Conservation (phyloP, 1,140 invertebrate species). For the Lasaia peninsularis region DNA sequence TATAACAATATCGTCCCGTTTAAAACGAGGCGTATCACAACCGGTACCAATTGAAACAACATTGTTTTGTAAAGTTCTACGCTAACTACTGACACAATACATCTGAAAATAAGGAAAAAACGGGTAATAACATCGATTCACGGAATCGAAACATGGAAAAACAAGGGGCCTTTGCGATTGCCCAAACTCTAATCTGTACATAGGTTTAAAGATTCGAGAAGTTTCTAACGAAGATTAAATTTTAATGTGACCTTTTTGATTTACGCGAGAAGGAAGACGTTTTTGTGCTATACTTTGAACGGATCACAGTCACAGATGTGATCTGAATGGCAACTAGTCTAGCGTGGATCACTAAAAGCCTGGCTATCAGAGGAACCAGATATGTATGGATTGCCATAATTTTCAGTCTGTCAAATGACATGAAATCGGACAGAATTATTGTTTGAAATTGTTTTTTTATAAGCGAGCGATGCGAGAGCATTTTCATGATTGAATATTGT, state of each 20-base stretch:
- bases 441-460: background rate
- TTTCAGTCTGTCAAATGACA: conserved; percentile 17
- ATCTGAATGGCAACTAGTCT: conserved; percentile 52
- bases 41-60: conserved; percentile 77
- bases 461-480: conserved; percentile 10
- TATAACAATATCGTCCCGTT: conserved; percentile 77
- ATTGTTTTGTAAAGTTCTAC: conserved; percentile 76
- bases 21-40: conserved; percentile 76
- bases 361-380: conserved; percentile 31
- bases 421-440: conserved; percentile 10
- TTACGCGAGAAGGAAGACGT: conserved; percentile 75
- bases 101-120: conserved; percentile 73
- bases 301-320: conserved; percentile 41
- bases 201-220: conserved; percentile 66
- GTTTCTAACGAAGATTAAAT: conserved; percentile 68
- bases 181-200: conserved; percentile 71
- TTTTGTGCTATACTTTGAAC: conserved; percentile 69
- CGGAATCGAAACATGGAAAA: conserved; percentile 73
- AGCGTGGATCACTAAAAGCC: conserved; percentile 51
- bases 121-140: conserved; percentile 73
- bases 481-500: conserved; percentile 2
- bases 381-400: conserved; percentile 40
- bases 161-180: conserved; percentile 59
- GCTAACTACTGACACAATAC: conserved; percentile 75
- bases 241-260: conserved; percentile 71